Evolutionary conservation across 1,140 invertebrate species (phyloP), one percentile per base, ranked within the genome.

Genomic region (Eumeta japonica): DNA sequence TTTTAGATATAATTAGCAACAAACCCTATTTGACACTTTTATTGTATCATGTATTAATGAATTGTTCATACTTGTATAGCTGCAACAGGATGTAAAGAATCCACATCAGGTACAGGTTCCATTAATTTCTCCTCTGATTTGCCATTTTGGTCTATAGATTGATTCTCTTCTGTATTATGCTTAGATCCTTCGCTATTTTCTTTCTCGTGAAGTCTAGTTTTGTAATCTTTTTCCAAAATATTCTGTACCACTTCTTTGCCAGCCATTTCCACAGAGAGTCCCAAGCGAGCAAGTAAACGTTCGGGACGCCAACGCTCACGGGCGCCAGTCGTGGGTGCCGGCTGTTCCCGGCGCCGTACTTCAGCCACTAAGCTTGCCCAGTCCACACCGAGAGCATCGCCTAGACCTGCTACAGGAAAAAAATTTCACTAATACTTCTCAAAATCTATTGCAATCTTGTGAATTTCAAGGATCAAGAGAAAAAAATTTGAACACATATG

Each of bases 361-460:
- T 90, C 88, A 1, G 85, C 85, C 1, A 92, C 85, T 9, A 94
- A 71, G 64, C 89, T 90, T 16, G 90, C 87, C 91, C 91, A 94
- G 65, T 94, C 91, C 1, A 94, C 90, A n/a, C 90, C 89, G 9
- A 94, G 62, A 11, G 89, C 89, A 72, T 93, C 90, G 10, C 89
- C 88, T 38, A 92, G 81, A 38, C 88, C 89, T 70, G 82, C 66
- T 71, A 18, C n/a, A 7, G 20, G n/a, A n/a, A 24, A 24, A 24
- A 24, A 24, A 7, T n/a, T n/a, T 24, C 20, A 24, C 7, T 24
- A 24, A 7, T 7, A 24, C 7, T 24, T 24, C 20, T 24, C 20
- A 24, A 24, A 7, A 24, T 7, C 20, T n/a, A 24, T 24, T 7
- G n/a, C 20, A 7, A 24, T n/a, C 7, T 24, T 24, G 20, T 24